Base-by-base conservation (phyloP, 2,113 vertebrate species). In the Gopherus evgoodei region DNA sequence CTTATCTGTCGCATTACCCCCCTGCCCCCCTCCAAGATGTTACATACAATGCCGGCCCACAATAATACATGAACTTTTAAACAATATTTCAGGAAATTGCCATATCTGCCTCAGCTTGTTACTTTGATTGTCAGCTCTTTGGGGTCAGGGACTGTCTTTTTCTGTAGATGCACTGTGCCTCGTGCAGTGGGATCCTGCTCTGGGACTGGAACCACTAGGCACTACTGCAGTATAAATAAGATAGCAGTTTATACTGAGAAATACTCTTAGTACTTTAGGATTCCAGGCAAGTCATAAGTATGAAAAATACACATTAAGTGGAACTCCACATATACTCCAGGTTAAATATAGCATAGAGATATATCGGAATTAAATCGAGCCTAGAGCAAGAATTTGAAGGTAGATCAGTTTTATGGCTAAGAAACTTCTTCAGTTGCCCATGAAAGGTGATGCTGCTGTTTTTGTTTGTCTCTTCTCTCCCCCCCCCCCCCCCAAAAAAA, bases 231-330 rank as follows among this genome's bases (percentile, higher is more conserved):
- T 84, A 62, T 2, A 6, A 54, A 49, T 12, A 3, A 3, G 1
- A 0, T 21, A 22, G 65, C 22, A 16, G 5, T 72, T 69, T 12
- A 78, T 49, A n/a, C 4, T 44, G 25, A 56, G 22, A 0, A 31
- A 24, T 44, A 19, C 44, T 59, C 0, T 0, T 56, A 1, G 2
- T 21, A 0, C 0, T 3, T n/a, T 35, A 72, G 56, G 56, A 2
- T 75, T 31, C 52, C 2, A 53, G 47, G 16, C 2, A 62, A 75
- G 76, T 56, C 8, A 47, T 59, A 4, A 42, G 52, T 8, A 14
- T 89, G 84, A 19, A n/a, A 72, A 56, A 65, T 53, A n/a, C 1
- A 1, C 8, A 75, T 79, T 69, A 80, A 94, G 84, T 59, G 9
- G 81, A 29, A 0, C 50, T 29, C 6, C 3, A 29, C n/a, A 78